phyloP scores from a whole-genome alignment of 2,113 vertebrate species.

The Noturus placidus region DNA sequence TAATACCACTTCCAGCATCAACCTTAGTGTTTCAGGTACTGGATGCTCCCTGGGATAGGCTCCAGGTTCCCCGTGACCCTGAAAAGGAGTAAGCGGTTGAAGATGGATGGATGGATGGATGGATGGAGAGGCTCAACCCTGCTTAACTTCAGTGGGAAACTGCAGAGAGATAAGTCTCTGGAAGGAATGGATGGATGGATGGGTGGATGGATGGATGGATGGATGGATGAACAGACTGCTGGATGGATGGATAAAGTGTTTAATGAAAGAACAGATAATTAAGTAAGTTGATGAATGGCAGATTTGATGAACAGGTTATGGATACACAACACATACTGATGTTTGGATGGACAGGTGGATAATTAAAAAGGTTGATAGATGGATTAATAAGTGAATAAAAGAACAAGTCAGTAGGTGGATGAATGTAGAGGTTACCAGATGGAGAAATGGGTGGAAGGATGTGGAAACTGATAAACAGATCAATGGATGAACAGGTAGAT shows the following conservation, averaged over 20 bases:
- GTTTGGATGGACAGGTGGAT: neutral
- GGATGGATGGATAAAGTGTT: neutral
- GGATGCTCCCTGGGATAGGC: too few species aligned
- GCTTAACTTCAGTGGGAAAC: too few species aligned
- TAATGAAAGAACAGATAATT: neutral
- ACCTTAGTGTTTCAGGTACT: too few species aligned
- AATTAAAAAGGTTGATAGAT: neutral
- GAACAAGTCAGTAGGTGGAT: neutral
- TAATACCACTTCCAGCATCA: too few species aligned
- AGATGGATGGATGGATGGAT: neutral
- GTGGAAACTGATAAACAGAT: neutral
- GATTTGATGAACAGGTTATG: neutral
- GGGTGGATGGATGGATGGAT: neutral
- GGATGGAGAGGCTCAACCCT: neutral
- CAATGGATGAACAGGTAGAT: neutral
- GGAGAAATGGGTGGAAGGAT: neutral
- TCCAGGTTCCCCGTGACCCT: too few species aligned
- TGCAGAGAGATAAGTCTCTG: too few species aligned
- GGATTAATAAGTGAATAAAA: neutral
- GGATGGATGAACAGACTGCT: neutral
- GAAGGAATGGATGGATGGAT: neutral
- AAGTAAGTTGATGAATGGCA: neutral
- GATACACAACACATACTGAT: neutral
- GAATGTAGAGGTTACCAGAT: neutral
- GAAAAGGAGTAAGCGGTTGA: too few species aligned